These are phyloP conservation scores for Ciconia maguari DNA, from an alignment of 2,113 vertebrate species.

Conservation along the genomic window DNA sequence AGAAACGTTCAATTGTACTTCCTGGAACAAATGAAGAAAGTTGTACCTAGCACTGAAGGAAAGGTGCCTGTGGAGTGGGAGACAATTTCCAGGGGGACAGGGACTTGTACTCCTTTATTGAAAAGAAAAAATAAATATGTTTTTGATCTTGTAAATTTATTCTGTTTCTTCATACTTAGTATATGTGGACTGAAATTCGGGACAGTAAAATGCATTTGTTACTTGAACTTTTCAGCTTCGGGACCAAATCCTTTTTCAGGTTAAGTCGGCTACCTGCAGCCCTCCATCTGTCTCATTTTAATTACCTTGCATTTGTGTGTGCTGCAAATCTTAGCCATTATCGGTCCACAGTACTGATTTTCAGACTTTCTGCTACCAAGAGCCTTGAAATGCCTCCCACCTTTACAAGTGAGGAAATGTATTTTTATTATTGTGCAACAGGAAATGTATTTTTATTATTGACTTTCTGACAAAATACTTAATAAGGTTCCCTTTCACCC, in stretches of 20 bases:
- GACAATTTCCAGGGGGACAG: neutral
- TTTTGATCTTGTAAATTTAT: neutral
- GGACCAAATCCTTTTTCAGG: neutral
- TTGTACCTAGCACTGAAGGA: neutral
- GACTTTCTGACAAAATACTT: neutral
- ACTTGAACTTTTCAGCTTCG: neutral
- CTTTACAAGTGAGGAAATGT: neutral
- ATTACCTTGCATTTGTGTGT: neutral
- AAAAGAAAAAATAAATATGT: neutral
- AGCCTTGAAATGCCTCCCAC: neutral
- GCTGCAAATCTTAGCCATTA: neutral
- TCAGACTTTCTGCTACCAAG: neutral
- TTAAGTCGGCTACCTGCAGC: neutral
- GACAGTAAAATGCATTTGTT: neutral
- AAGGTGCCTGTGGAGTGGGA: neutral
- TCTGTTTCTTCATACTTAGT: neutral
- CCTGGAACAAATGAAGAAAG: neutral
- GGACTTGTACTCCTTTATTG: neutral
- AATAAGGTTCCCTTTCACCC: neutral
- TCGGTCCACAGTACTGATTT: neutral
- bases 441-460: neutral
- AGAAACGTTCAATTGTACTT: neutral
- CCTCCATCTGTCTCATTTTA: neutral
- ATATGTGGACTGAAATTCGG: neutral
- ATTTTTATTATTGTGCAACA: neutral